Percentiles rank a stretch among this genome's conserved stretches.
phyloP scores from a whole-genome alignment of 2,113 vertebrate species.

The Todiramphus saurophagus region DNA sequence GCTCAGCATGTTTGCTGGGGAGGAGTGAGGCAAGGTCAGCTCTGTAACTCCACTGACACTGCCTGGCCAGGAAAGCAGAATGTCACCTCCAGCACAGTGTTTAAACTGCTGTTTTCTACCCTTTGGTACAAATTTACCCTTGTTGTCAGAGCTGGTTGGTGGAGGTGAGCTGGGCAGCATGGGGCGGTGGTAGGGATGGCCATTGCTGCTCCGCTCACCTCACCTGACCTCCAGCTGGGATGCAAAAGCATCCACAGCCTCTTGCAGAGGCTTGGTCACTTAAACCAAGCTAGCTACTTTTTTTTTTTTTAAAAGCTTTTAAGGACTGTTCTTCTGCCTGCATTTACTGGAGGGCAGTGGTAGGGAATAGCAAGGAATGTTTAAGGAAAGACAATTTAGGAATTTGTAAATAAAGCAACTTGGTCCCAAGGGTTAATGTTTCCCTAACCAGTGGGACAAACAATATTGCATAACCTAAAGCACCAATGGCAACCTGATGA shows the following conservation, averaged over 20 bases:
- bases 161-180: not conserved
- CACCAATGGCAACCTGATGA: fast-evolving
- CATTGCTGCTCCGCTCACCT: fast-evolving
- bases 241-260: not conserved
- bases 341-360: not conserved
- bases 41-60: not conserved
- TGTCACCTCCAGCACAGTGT: fast-evolving
- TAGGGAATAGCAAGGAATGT: not conserved
- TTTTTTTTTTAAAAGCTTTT: not conserved
- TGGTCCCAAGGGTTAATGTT: not conserved
- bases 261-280: not conserved
- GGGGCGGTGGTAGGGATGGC: not conserved
- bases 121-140: not conserved
- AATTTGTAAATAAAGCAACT: not conserved
- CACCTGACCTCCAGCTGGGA: fast-evolving
- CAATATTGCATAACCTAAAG: not conserved
- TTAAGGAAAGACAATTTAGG: not conserved
- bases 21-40: not conserved
- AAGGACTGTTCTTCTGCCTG: not conserved
- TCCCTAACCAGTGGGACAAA: not conserved
- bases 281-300: not conserved
- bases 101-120: not conserved
- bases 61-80: not conserved
- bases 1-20: not conserved
- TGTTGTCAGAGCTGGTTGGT: not conserved